Percentiles rank a stretch among this genome's conserved stretches.
Evolutionary conservation across 2,888 invertebrate species (phyloP).

Genomic region (Drosophila kambysellisi): DNA sequence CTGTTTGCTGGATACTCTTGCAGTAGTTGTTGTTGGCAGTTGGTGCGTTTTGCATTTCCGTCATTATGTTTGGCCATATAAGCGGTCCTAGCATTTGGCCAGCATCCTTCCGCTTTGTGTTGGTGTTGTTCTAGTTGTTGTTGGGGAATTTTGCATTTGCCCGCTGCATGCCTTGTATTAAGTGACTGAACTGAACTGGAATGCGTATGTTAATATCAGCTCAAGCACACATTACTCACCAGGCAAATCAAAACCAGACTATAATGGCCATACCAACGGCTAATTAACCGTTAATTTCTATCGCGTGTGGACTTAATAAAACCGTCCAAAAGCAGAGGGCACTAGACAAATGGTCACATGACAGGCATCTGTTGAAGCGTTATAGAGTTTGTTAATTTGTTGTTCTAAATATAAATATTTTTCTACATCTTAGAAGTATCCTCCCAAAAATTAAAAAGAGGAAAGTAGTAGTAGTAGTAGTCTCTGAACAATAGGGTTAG

Average conservation of each 20-base stretch:
- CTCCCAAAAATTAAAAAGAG: background rate
- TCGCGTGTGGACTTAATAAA: constrained; percentile 47
- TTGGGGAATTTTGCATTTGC: constrained; percentile 50
- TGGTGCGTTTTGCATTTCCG: constrained; percentile 69
- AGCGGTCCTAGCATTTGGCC: constrained; percentile 63
- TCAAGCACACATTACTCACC: constrained; percentile 18
- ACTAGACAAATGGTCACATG: constrained; percentile 59
- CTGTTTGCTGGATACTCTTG: constrained; percentile 42
- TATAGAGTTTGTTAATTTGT: constrained; percentile 50
- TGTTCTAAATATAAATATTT: constrained; percentile 2
- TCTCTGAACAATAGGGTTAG: background rate
- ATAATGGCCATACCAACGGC: constrained; percentile 24
- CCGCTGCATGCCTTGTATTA: constrained; percentile 46
- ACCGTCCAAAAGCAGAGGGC: constrained; percentile 6
- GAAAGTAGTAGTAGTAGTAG: too few relatives aligned
- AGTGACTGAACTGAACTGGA: constrained; percentile 49
- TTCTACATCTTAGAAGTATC: background rate
- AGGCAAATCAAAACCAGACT: constrained; percentile 37
- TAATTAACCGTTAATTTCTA: constrained; percentile 55
- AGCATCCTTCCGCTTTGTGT: constrained; percentile 65
- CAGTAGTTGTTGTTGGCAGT: constrained; percentile 53
- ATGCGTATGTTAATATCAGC: constrained; percentile 32
- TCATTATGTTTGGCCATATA: constrained; percentile 65
- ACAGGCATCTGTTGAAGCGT: constrained; percentile 59
- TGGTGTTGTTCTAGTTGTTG: constrained; percentile 11